Evolutionary conservation across 2,113 vertebrate genomes (phyloP), one percentile per base, ranked within the genome.

Genomic region (Motacilla alba): DNA sequence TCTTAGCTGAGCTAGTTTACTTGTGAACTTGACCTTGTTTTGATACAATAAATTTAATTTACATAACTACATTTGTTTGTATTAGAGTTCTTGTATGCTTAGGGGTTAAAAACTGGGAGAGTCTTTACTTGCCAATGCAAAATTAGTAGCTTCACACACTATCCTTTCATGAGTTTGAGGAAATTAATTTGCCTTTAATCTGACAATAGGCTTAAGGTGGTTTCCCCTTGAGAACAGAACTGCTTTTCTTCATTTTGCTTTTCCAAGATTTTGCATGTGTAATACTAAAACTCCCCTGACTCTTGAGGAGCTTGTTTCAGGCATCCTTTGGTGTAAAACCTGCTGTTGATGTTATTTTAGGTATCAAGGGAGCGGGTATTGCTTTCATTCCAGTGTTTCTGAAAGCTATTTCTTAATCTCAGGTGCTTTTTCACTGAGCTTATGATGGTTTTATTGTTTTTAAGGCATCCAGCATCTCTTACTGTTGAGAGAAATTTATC

Each of bases 171-270:
- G 56, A 84, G 43, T 35, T 46, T 55, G 19, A 66, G 72, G 74
- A 81, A 84, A 81, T 75, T 10, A 77, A 37, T 91, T 95, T 92
- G 10, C n/a, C 21, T 62, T 89, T 68, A 64, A 41, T 84, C 27
- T 84, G 62, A 22, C 10, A 39, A 26, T 12, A 64, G 26, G 24
- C 47, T 79, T 80, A 50, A 70, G 43, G 31, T 70, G 21, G 5
- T 63, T 90, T 55, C 8, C 11, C 13, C 49, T 55, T 70, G 39
- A 46, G 47, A 70, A 23, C 28, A n/a, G 39, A 80, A 16, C 31
- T 33, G 5, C 4, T 23, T 76, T 47, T 52, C 52, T 75, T 22
- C 6, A 39, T 31, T 15, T 59, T 74, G 18, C 30, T 33, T 92
- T 91, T 72, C 26, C 43, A 89, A 82, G 49, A 26, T 35, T 55